phyloP scores from a whole-genome alignment of 2,888 invertebrate genomes.

The Prosapia bicincta region DNA sequence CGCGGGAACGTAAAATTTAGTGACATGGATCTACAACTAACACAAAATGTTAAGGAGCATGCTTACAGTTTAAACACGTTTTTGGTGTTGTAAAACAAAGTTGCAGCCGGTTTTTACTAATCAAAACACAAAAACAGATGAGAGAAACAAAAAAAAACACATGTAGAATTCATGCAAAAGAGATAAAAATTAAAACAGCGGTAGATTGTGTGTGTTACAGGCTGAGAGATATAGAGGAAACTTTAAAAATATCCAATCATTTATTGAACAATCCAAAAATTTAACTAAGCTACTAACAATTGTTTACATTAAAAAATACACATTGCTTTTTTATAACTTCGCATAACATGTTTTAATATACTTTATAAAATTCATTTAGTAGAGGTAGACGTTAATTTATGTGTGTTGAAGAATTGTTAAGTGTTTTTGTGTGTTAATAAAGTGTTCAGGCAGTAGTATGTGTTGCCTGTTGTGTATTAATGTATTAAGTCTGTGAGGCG shows the following conservation, averaged over 20 bases:
- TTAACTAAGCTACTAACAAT: background rate
- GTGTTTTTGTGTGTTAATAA: background rate
- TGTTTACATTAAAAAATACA: background rate
- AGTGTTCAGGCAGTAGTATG: background rate
- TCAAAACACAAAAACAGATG: background rate
- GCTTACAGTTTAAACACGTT: background rate
- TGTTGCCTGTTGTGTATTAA: background rate
- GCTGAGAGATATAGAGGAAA: background rate
- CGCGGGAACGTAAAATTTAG: background rate
- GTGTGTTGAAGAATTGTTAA: background rate
- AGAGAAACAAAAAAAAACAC: background rate
- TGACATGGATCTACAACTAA: background rate
- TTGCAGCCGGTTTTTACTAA: background rate
- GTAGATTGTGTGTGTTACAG: background rate
- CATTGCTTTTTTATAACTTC: background rate
- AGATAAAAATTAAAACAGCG: background rate
- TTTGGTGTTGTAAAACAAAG: background rate
- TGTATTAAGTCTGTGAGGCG: slow-evolving; percentile 6
- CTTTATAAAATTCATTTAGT: too few species aligned
- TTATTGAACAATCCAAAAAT: background rate
- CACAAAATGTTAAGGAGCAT: background rate
- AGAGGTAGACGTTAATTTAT: background rate
- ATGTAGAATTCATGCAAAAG: background rate
- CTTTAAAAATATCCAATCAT: slow-evolving; percentile 2
- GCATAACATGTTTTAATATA: too few species aligned